Percentiles rank a stretch among this genome's conserved stretches.
These are phyloP conservation scores for Mormyrus iriodes DNA, from an alignment of 2,113 vertebrate species.

Conservation along the genomic window DNA sequence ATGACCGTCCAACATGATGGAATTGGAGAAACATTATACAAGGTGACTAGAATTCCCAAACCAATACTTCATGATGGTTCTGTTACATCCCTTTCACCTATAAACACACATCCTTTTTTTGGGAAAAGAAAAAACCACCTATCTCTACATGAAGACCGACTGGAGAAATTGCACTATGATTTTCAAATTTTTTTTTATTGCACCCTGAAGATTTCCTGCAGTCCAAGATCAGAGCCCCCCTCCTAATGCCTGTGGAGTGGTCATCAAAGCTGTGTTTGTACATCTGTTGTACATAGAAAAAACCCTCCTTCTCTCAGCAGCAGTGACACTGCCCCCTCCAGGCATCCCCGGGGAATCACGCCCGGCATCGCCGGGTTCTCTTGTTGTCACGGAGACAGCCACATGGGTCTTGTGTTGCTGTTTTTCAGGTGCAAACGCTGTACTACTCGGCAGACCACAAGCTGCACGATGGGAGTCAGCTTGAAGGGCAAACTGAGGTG, in stretches of 20 bases:
- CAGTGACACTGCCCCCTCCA: not conserved
- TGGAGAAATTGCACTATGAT: not conserved
- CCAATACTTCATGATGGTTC: not conserved
- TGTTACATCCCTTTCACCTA: not conserved
- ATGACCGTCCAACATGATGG: not conserved
- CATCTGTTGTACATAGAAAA: not conserved
- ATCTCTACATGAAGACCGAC: not conserved
- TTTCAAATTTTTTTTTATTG: not conserved
- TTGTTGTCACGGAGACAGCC: constrained; percentile 82
- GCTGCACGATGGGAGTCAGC: constrained; percentile 97
- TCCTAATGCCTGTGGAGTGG: not conserved
- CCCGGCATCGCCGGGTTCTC: constrained; percentile 42
- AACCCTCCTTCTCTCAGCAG: not conserved
- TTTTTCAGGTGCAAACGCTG: constrained; percentile 99
- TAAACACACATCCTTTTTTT: not conserved
- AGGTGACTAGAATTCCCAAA: not conserved
- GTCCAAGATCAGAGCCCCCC: not conserved
- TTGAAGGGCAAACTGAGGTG: constrained; percentile 96
- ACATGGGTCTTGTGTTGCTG: constrained; percentile 91
- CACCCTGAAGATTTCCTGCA: not conserved
- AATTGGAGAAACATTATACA: not conserved
- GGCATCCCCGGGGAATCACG: not conserved
- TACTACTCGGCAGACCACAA: constrained; percentile 99
- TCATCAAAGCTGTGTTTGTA: not conserved
- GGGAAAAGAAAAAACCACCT: not conserved